Percentiles rank a stretch among this genome's conserved stretches.
Evolutionary conservation across 2,113 vertebrate genomes (phyloP).

Genomic region (Caloenas nicobarica): DNA sequence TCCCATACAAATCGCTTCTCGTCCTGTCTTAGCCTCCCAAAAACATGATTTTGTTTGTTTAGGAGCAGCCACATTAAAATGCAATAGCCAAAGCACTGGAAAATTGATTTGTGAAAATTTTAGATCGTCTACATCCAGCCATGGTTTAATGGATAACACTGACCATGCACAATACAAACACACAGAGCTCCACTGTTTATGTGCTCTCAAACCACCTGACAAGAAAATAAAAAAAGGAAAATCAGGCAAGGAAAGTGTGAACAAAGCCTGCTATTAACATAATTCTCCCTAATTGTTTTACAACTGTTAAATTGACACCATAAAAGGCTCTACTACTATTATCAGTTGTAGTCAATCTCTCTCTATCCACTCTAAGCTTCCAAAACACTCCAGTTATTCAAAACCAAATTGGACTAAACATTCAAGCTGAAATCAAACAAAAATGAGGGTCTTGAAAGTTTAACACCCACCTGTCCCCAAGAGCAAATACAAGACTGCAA

Average conservation of each 20-base stretch:
- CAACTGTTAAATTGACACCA: constrained; percentile 53
- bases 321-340: constrained; percentile 45
- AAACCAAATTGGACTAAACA: constrained; percentile 8
- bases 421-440: background rate
- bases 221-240: background rate
- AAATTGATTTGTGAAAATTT: constrained; percentile 63
- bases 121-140: constrained; percentile 30
- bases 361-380: constrained; percentile 24
- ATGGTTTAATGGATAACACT: constrained; percentile 47
- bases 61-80: constrained; percentile 45
- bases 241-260: constrained; percentile 35
- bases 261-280: constrained; percentile 55
- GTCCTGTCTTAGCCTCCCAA: constrained; percentile 5
- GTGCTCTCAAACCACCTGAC: background rate
- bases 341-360: constrained; percentile 32
- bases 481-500: background rate
- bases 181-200: constrained; percentile 33
- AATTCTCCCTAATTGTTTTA: constrained; percentile 66
- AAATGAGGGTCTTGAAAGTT: background rate
- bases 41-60: constrained; percentile 54
- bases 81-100: constrained; percentile 44
- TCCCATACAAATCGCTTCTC: constrained; percentile 62
- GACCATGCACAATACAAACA: constrained; percentile 33
- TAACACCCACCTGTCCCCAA: background rate
- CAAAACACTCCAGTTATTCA: constrained; percentile 12